phyloP scores from a whole-genome alignment of 2,888 invertebrate genomes.

The Thecocarcelia acutangulata region DNA sequence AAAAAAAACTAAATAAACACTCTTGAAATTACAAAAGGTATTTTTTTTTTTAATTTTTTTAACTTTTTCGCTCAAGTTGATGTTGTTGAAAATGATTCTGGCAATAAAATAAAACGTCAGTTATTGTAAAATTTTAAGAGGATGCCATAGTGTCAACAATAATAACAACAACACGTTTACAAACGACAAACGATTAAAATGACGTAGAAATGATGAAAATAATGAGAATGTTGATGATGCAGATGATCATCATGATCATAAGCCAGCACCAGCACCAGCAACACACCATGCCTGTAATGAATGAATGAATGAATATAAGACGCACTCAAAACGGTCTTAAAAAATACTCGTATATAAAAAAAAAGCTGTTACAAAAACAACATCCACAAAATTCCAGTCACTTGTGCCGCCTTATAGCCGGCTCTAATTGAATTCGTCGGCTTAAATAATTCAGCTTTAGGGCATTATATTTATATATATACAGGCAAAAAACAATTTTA shows the following conservation, averaged over 20 bases:
- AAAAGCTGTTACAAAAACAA: constrained; percentile 48
- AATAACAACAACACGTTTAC: constrained; percentile 65
- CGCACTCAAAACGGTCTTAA: constrained; percentile 46
- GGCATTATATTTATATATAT: constrained; percentile 73
- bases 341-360: background rate
- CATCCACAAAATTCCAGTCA: constrained; percentile 50
- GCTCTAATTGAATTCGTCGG: constrained; percentile 81
- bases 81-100: constrained; percentile 59
- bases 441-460: constrained; percentile 81
- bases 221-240: constrained; percentile 42
- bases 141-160: constrained; percentile 69
- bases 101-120: constrained; percentile 66
- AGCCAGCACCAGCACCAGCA: constrained; percentile 17
- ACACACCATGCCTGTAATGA: constrained; percentile 29
- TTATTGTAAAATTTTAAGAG: constrained; percentile 68
- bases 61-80: constrained; percentile 19
- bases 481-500: constrained; percentile 25
- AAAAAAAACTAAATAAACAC: background rate
- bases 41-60: background rate
- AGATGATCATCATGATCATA: constrained; percentile 43
- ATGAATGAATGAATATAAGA: constrained; percentile 55
- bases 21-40: constrained; percentile 44
- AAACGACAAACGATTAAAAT: constrained; percentile 66
- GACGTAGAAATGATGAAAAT: constrained; percentile 57
- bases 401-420: constrained; percentile 70